Evolutionary conservation across 2,113 vertebrate genomes (phyloP), one percentile per base, ranked within the genome.

Genomic region (Haemorhous mexicanus): DNA sequence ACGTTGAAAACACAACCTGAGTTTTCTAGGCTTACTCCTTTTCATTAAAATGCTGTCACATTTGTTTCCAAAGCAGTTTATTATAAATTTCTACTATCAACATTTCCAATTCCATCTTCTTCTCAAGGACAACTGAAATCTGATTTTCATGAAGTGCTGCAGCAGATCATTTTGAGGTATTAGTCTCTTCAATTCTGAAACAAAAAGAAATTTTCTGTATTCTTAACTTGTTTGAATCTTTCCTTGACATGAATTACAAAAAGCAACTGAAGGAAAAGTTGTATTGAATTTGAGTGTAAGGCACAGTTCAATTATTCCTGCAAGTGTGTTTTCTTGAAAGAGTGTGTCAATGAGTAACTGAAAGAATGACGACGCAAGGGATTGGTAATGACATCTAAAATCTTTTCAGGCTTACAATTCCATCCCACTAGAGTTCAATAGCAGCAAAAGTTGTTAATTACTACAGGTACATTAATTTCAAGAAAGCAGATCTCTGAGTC

Each of bases 21-120:
- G 30, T 81, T 94, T 94, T 84, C 30, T 73, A 95, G n/a, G 30
- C 26, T 87, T 70, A 76, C 37, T 67, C 7, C 7, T 90, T 83
- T 94, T 91, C 70, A 88, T 95, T 96, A 92, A 95, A 94, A 92
- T 88, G 73, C 35, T 78, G 59, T 76, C 90, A 80, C 50, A 72
- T 82, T 93, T 81, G 6, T 53, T 83, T 90, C 41, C 55, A 91
- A 73, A 79, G 18, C 4, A 69, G 30, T 92, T 95, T 84, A 89
- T 64, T 91, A 19, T 35, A 77, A 88, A 92, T 89, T 89, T 43
- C 21, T 92, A 73, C 13, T 91, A 18, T 76, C 30, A 94, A 83
- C 28, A 27, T 23, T 90, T 95, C 55, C 1, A 4, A 85, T 77
- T 94, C 49, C 73, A 28, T 91, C 72, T 95, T 82, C 59, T 13